phyloP scores from a whole-genome alignment of 2,113 vertebrate genomes.

The Lepus timidus region DNA sequence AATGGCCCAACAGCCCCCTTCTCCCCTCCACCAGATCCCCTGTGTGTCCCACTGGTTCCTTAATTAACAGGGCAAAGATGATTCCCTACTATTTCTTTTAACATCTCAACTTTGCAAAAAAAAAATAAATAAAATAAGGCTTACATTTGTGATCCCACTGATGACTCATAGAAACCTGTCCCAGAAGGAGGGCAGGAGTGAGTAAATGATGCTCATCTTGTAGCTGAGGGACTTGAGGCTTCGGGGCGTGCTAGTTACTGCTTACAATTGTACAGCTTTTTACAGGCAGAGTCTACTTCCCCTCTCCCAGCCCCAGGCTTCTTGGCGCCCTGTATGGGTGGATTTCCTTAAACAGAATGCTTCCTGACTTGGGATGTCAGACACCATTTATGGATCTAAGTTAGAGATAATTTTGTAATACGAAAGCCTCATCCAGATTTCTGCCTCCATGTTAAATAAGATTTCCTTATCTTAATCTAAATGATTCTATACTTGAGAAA shows the following conservation, averaged over 20 bases:
- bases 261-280: background rate
- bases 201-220: background rate
- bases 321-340: constrained; percentile 51
- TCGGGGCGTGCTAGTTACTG: background rate
- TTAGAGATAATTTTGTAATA: constrained; percentile 67
- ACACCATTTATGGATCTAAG: constrained; percentile 54
- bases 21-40: background rate
- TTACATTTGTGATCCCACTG: constrained; percentile 47
- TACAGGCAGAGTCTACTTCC: constrained; percentile 11
- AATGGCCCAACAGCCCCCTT: constrained; percentile 52
- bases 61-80: constrained; percentile 38
- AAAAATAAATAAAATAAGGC: background rate
- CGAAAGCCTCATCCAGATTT: constrained; percentile 30
- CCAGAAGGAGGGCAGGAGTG: constrained; percentile 26
- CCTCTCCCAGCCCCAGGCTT: constrained; percentile 54
- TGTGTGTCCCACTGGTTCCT: background rate
- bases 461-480: constrained; percentile 63
- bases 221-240: background rate
- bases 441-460: constrained; percentile 45
- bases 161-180: background rate
- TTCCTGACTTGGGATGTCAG: constrained; percentile 72
- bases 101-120: constrained; percentile 19
- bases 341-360: constrained; percentile 73
- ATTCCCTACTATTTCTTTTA: constrained; percentile 31
- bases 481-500: constrained; percentile 58